Evolutionary conservation across 2,888 invertebrate genomes (phyloP).

Genomic region (Caenorhabditis imperialis): DNA sequence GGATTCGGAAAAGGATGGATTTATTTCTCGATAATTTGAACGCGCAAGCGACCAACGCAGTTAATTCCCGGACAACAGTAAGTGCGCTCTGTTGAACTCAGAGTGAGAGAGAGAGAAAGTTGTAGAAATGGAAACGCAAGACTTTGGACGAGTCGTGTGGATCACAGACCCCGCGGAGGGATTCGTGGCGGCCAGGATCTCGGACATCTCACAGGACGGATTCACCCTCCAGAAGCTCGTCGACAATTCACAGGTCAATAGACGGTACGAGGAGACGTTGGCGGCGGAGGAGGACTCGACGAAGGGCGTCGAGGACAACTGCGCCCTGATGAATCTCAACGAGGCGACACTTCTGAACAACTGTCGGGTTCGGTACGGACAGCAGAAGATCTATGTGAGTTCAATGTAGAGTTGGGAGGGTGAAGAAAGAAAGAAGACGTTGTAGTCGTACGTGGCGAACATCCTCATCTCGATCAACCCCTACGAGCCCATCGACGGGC

Average conservation of each 20-base stretch:
- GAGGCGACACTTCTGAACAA: slow-evolving; percentile 96
- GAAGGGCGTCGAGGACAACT: slow-evolving; percentile 95
- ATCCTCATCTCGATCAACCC: slow-evolving; percentile 98
- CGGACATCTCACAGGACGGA: slow-evolving; percentile 50
- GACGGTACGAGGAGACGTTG: slow-evolving; percentile 89
- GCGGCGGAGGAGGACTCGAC: slow-evolving; percentile 90
- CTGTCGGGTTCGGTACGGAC: slow-evolving; percentile 89
- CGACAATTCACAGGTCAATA: slow-evolving; percentile 80
- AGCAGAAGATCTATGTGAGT: slow-evolving; percentile 96
- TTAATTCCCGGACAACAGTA: too few species aligned
- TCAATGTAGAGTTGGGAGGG: too few species aligned
- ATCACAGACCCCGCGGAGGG: slow-evolving; percentile 91
- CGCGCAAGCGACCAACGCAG: too few species aligned
- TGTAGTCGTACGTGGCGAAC: slow-evolving; percentile 96
- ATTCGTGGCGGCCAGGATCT: slow-evolving; percentile 80
- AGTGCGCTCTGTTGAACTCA: too few species aligned
- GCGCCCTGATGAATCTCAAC: slow-evolving; percentile 97
- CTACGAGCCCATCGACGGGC: slow-evolving; percentile 90
- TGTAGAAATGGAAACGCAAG: slow-evolving; percentile 47
- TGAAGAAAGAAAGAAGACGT: too few species aligned
- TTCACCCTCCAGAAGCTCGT: slow-evolving; percentile 32
- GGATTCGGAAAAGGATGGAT: too few species aligned
- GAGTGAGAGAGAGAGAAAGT: too few species aligned
- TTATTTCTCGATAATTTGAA: too few species aligned
- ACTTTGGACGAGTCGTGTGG: slow-evolving; percentile 85